These are phyloP conservation scores for Morpho deidamia DNA, from an alignment of 2,888 invertebrate genomes.

Conservation along the genomic window DNA sequence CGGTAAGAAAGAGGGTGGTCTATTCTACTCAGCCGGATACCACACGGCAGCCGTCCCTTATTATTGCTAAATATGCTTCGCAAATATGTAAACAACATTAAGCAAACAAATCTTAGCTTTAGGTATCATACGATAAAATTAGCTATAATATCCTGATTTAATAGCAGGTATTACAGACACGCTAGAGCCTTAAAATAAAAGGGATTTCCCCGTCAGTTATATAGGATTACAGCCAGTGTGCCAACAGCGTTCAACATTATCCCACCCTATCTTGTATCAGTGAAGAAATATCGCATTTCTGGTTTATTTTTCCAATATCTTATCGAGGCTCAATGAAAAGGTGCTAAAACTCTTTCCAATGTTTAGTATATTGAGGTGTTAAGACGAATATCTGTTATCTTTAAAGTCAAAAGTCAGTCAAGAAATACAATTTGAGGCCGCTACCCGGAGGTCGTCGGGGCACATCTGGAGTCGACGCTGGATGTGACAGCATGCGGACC, in stretches of 20 bases:
- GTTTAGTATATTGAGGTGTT: neutral
- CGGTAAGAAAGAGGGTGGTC: no score
- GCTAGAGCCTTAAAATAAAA: slow-evolving; percentile 11
- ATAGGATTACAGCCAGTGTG: slow-evolving; percentile 15
- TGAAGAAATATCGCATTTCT: slow-evolving; percentile 10
- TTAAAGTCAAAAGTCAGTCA: no score
- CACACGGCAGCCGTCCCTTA: no score
- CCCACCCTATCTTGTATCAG: slow-evolving; percentile 11
- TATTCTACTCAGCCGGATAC: no score
- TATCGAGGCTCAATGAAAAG: neutral
- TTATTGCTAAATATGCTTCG: no score
- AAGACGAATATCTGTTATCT: no score
- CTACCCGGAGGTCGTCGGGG: no score
- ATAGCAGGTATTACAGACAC: slow-evolving; percentile 1
- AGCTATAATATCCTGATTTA: slow-evolving; percentile 1
- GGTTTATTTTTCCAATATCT: slow-evolving; percentile 2
- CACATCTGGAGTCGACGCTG: no score
- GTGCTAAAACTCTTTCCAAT: neutral
- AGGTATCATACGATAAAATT: neutral
- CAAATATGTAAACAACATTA: no score
- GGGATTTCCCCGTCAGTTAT: slow-evolving; percentile 16
- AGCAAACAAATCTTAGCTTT: neutral
- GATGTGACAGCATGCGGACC: no score
- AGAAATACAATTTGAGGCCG: no score
- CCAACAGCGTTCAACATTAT: slow-evolving; percentile 9